Evolutionary conservation across 2,113 vertebrate species (phyloP).

Genomic region (Myiopsitta monachus): DNA sequence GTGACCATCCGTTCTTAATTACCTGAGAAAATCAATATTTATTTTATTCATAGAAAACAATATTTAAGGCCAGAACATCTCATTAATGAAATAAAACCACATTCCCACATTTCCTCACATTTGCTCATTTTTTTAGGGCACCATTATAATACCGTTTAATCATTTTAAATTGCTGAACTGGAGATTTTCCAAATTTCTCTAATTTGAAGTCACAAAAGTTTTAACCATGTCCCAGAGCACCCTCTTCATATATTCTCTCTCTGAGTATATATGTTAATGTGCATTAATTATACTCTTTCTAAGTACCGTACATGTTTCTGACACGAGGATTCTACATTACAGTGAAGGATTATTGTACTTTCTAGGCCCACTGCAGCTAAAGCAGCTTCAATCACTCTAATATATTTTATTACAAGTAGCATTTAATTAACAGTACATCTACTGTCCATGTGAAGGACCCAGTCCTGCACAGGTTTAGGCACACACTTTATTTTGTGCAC

Average conservation of each 20-base stretch:
- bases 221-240: conserved; percentile 60
- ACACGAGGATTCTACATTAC: conserved; percentile 60
- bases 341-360: conserved; percentile 72
- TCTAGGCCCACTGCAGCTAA: conserved; percentile 59
- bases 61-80: conserved; percentile 20
- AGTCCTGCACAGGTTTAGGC: conserved; percentile 32
- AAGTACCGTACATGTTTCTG: conserved; percentile 63
- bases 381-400: conserved; percentile 67
- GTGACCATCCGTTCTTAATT: conserved; percentile 29
- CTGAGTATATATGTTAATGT: conserved; percentile 69
- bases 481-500: neutral
- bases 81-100: conserved; percentile 18
- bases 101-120: conserved; percentile 19
- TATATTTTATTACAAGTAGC: conserved; percentile 66
- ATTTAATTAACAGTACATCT: conserved; percentile 72
- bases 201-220: conserved; percentile 48
- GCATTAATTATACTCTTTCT: conserved; percentile 72
- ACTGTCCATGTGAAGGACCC: conserved; percentile 33
- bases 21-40: conserved; percentile 40
- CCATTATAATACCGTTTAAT: conserved; percentile 21
- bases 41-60: conserved; percentile 45
- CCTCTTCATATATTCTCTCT: conserved; percentile 35
- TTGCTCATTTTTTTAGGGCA: neutral
- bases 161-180: conserved; percentile 25
- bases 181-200: conserved; percentile 38